Conservation (phyloP, 2,113 vertebrate species). For the Gymnogyps californianus region DNA sequence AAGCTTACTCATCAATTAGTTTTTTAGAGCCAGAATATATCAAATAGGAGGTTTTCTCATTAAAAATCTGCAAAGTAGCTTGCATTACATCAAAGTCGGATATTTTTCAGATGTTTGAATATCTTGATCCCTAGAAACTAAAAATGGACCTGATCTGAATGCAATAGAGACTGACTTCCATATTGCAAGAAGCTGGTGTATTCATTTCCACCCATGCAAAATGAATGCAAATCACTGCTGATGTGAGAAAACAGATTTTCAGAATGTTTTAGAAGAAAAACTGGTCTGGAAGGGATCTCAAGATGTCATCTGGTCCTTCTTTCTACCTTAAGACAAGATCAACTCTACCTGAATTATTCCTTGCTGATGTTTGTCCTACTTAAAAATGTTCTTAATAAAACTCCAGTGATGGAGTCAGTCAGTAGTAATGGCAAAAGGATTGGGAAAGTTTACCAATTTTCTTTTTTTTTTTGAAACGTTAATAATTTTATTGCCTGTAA, state of each 20-base stretch:
- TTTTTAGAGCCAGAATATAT: not conserved
- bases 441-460: not conserved
- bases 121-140: not conserved
- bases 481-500: conserved; percentile 3
- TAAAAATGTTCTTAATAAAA: not conserved
- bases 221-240: not conserved
- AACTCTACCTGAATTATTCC: not conserved
- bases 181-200: not conserved
- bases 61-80: not conserved
- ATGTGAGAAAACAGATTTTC: not conserved
- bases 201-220: not conserved
- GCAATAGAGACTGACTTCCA: not conserved
- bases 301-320: not conserved
- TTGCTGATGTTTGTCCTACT: not conserved
- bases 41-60: not conserved
- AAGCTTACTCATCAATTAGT: not conserved
- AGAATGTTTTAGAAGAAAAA: not conserved
- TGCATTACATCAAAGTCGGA: not conserved
- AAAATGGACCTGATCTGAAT: not conserved
- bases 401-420: not conserved
- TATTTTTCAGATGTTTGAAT: not conserved
- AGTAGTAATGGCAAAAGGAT: not conserved
- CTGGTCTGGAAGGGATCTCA: not conserved
- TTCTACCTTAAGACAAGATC: not conserved
- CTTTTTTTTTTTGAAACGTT: not conserved